phyloP scores from a whole-genome alignment of 2,113 vertebrate genomes.

The Guaruba guarouba region DNA sequence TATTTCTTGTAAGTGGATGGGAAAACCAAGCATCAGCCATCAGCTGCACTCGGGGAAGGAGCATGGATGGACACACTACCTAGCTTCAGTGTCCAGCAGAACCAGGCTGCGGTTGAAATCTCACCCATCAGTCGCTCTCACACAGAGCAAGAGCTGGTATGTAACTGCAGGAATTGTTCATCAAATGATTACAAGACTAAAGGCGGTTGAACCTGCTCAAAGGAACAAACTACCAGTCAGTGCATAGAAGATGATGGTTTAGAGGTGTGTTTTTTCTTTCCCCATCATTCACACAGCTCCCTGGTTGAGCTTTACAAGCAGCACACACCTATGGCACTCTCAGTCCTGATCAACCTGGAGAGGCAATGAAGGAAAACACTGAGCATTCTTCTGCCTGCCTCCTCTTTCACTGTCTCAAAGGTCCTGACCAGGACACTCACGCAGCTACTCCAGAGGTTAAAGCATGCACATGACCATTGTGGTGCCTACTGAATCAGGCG shows the following conservation, averaged over 20 bases:
- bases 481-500: neutral
- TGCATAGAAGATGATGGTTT: neutral
- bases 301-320: neutral
- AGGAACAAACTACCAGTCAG: neutral
- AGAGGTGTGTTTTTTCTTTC: neutral
- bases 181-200: neutral
- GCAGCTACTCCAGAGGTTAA: neutral
- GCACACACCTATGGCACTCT: neutral
- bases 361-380: neutral
- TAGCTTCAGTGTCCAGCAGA: neutral
- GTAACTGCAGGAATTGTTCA: neutral
- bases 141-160: neutral
- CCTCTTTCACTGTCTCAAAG: neutral
- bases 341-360: neutral
- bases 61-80: neutral
- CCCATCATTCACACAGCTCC: neutral
- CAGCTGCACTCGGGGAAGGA: neutral
- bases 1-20: neutral
- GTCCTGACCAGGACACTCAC: neutral
- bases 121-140: neutral
- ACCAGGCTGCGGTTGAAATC: neutral
- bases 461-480: fast-evolving
- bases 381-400: neutral
- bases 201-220: neutral
- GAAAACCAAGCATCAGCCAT: neutral